A percentile compares a stretch with the other conserved stretches of the same genome.
Conservation (phyloP, 1,140 invertebrate genomes). For the Thaumetopoea pityocampa region DNA sequence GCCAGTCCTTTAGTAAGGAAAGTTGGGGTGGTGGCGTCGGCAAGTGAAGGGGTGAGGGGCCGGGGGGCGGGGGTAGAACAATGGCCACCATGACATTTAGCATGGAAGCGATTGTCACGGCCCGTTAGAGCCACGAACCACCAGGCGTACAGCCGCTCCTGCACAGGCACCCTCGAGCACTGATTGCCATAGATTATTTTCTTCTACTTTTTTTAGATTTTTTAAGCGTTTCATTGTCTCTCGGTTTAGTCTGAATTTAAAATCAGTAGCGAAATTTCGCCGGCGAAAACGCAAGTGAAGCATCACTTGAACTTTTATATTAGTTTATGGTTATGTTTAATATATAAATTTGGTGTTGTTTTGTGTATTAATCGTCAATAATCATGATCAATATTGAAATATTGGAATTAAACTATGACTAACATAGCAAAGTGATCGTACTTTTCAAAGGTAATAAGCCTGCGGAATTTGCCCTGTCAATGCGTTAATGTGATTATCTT, state of each 20-base stretch:
- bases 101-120: constrained; percentile 71
- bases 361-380: no score
- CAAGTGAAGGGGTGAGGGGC: constrained; percentile 25
- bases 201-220: constrained; percentile 12
- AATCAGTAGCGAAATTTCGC: constrained; percentile 2
- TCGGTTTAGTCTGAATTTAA: not conserved
- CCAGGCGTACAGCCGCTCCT: constrained; percentile 49
- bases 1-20: constrained; percentile 44
- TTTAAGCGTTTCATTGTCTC: not conserved
- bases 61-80: constrained; percentile 45
- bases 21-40: constrained; percentile 37
- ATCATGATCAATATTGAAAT: no score
- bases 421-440: no score
- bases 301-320: no score
- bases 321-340: no score
- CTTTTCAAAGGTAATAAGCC: no score
- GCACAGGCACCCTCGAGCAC: constrained; percentile 30
- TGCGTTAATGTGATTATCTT: no score
- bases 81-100: constrained; percentile 73
- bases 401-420: no score
- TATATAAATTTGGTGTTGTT: no score
- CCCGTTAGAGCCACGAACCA: constrained; percentile 56
- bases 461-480: no score
- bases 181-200: constrained; percentile 19
- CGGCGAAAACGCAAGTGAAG: no score